phyloP scores from a whole-genome alignment of 2,888 invertebrate genomes.

The Melanchra persicariae region DNA sequence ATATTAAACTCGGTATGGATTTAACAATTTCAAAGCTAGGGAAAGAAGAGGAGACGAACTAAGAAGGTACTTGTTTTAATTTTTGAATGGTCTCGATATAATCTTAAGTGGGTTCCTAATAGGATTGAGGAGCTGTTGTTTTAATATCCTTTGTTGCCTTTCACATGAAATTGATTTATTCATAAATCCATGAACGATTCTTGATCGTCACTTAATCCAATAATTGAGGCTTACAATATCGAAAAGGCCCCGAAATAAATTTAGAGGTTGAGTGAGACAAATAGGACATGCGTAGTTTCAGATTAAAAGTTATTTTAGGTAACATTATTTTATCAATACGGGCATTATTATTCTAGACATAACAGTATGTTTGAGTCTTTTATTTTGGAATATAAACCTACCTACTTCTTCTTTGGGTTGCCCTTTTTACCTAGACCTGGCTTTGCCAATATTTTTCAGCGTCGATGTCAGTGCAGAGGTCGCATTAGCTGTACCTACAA shows the following conservation, averaged over 20 bases:
- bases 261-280: slow-evolving; percentile 8
- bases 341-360: neutral
- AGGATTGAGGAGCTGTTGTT: slow-evolving; percentile 40
- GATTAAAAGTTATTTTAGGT: neutral
- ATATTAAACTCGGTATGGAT: slow-evolving; percentile 73
- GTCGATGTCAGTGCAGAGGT: too few species aligned
- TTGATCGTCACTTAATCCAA: slow-evolving; percentile 37
- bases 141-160: slow-evolving; percentile 41
- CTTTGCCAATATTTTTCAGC: too few species aligned
- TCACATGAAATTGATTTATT: slow-evolving; percentile 48
- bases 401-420: neutral
- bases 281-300: neutral
- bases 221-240: slow-evolving; percentile 5
- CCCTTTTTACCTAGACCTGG: too few species aligned
- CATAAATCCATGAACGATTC: slow-evolving; percentile 34
- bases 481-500: too few species aligned
- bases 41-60: slow-evolving; percentile 52
- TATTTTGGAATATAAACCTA: neutral
- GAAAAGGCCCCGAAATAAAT: neutral
- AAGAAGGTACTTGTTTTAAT: slow-evolving; percentile 50
- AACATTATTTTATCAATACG: neutral
- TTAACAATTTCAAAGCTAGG: slow-evolving; percentile 67
- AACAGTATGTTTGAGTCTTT: neutral
- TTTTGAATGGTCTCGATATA: slow-evolving; percentile 39
- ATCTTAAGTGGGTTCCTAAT: slow-evolving; percentile 42